Evolutionary conservation across 2,797 vertebrate genomes (phyloP), one percentile per base, ranked within the genome.

Genomic region (Hybognathus amarus): DNA sequence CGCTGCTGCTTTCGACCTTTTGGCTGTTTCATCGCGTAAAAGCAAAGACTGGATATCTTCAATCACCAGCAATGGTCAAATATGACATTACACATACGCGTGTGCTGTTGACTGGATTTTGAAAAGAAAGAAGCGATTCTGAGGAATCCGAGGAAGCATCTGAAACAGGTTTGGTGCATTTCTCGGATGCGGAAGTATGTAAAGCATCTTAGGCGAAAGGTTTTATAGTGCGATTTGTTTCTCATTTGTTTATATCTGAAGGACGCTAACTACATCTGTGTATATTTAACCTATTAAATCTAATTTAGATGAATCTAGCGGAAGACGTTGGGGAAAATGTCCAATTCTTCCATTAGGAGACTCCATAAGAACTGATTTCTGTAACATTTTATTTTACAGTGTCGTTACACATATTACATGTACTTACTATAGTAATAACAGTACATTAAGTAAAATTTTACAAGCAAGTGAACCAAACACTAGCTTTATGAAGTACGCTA

Each of bases 151-250:
- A 85, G 77, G 68, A 52, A 74, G 83, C 87, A 80, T 77, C 81
- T 73, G 42, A 82, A 79, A 88, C 91, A 73, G 91, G 91, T 92
- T 91, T 90, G 87, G 83, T 70, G 27, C 83, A 79, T 86, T 89
- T 89, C 80, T 47, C 47, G 54, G 13, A 67, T 33, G 73, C 85
- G 85, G 87, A 88, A 88, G 83, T 80, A 22, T 36, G 74, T 17
- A 3, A 15, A 59, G 20, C 67, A 76, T 59, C 24, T 70, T 18
- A 42, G 45, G 22, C 59, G 40, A 66, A 63, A 22, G 5, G 4
- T 6, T 70, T 30, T 42, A 10, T 33, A 24, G 69, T 50, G 40
- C 40, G 20, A 61, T 47, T 61, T 68, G 45, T 68, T 54, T 54
- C 0, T 27, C 4, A 6, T 17, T 27, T 81, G 9, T 69, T 45